Evolutionary conservation across 2,113 vertebrate genomes (phyloP).

Genomic region (Calidris pugnax): DNA sequence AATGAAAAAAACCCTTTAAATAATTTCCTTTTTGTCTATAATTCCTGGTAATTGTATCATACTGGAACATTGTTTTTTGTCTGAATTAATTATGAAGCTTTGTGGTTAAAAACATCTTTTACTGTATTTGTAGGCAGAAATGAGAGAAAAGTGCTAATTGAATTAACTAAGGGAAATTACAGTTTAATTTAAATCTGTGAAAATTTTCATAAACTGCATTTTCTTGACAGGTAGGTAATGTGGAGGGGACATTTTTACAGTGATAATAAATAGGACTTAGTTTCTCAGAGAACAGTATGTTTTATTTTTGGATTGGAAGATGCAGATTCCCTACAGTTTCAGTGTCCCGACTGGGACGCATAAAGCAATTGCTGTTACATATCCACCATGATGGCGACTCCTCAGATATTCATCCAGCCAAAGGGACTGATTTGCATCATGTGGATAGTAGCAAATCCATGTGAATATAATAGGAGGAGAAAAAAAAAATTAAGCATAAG

Average conservation of each 20-base stretch:
- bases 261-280: not conserved
- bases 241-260: not conserved
- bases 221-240: not conserved
- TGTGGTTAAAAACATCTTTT: not conserved
- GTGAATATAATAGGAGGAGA: not conserved
- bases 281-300: not conserved
- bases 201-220: not conserved
- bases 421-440: not conserved
- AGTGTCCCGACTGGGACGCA: too few relatives aligned
- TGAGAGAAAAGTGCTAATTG: not conserved
- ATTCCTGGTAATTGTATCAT: not conserved
- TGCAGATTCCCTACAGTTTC: not conserved
- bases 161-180: not conserved
- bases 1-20: not conserved
- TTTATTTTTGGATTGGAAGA: not conserved
- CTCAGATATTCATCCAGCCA: not conserved
- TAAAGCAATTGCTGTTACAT: too few relatives aligned
- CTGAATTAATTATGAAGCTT: not conserved
- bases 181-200: not conserved
- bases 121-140: not conserved
- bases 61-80: not conserved
- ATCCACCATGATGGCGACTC: not conserved
- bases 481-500: not conserved
- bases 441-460: not conserved
- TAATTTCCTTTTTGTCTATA: not conserved